phyloP scores from a whole-genome alignment of 2,797 vertebrate genomes.

The Centroberyx gerrardi region DNA sequence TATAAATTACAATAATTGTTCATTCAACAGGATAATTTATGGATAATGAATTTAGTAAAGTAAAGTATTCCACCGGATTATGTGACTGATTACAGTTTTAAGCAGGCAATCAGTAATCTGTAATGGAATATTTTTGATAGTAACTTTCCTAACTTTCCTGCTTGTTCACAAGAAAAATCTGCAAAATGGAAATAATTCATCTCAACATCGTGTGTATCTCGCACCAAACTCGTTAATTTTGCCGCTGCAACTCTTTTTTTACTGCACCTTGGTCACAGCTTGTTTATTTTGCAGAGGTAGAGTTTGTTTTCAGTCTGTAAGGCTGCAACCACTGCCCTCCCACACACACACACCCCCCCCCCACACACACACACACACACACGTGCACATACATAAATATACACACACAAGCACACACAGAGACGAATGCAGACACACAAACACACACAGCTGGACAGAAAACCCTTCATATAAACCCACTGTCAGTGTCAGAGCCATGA shows the following conservation, averaged over 20 bases:
- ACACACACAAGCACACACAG: conserved; percentile 37
- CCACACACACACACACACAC: conserved; percentile 38
- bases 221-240: conserved; percentile 50
- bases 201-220: conserved; percentile 35
- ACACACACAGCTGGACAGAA: conserved; percentile 42
- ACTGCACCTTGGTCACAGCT: conserved; percentile 52
- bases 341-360: conserved; percentile 43
- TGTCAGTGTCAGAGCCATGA: conserved; percentile 47
- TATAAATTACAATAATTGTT: conserved; percentile 19
- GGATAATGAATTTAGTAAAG: conserved; percentile 40
- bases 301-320: conserved; percentile 59
- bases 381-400: conserved; percentile 30
- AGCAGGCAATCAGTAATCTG: conserved; percentile 52
- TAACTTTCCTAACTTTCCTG: conserved; percentile 53
- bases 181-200: conserved; percentile 54
- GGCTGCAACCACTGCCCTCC: conserved; percentile 43
- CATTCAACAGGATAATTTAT: conserved; percentile 15
- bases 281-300: conserved; percentile 63
- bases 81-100: conserved; percentile 42
- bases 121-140: conserved; percentile 56
- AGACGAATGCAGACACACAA: neutral
- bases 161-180: conserved; percentile 57
- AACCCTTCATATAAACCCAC: conserved; percentile 40
- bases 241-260: conserved; percentile 40
- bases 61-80: conserved; percentile 22